Evolutionary conservation across 2,888 invertebrate genomes (phyloP).

Genomic region (Orgyia antiqua): DNA sequence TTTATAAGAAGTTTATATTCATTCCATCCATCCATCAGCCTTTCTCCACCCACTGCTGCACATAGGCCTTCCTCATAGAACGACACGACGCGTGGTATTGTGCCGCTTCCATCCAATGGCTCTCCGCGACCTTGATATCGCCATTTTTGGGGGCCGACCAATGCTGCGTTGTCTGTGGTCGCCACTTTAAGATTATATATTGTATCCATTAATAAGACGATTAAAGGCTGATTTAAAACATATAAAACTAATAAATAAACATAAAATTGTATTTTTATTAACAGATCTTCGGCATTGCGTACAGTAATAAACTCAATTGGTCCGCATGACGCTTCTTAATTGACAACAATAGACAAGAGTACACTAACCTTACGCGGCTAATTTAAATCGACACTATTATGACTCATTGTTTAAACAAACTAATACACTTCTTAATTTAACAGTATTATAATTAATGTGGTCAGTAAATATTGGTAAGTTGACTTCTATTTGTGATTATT

Average conservation of each 20-base stretch:
- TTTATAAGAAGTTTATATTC: no score
- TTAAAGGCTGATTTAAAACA: no score
- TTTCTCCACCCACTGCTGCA: no score
- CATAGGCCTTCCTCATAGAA: no score
- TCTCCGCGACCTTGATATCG: no score
- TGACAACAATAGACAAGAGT: conserved; percentile 49
- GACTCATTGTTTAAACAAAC: background rate
- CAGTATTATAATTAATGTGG: conserved; percentile 9
- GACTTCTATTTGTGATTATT: conserved; percentile 23
- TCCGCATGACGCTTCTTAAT: conserved; percentile 56
- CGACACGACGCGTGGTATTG: no score
- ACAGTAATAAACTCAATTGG: conserved; percentile 61
- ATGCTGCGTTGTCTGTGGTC: no score
- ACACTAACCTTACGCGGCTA: conserved; percentile 28
- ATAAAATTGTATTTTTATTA: conserved; percentile 30
- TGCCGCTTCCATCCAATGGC: no score
- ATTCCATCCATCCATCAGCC: no score
- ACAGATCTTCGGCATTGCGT: conserved; percentile 16
- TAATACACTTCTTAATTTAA: conserved; percentile 11
- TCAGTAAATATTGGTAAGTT: conserved; percentile 24
- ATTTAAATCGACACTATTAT: conserved; percentile 20
- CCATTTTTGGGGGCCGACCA: no score
- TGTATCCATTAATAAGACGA: no score
- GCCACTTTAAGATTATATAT: no score
- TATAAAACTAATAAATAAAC: conserved; percentile 1